A percentile compares a stretch with the other conserved stretches of the same genome.
phyloP scores from a whole-genome alignment of 23 tunicate genomes.

The Styela clava region DNA sequence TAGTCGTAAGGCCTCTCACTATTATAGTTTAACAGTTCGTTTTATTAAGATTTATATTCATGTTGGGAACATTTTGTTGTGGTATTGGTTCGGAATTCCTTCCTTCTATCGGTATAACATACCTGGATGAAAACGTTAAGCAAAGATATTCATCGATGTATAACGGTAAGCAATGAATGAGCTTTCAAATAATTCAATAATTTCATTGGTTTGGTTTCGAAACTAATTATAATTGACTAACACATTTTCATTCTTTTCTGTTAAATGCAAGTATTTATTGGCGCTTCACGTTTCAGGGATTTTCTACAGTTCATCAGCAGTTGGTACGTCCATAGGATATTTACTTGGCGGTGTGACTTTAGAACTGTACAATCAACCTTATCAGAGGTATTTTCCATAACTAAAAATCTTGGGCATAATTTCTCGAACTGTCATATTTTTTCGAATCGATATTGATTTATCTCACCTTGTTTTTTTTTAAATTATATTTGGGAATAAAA shows the following conservation, averaged over 20 bases:
- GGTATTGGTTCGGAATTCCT: background rate
- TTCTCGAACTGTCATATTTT: no score
- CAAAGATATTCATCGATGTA: conserved; percentile 5
- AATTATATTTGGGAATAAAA: no score
- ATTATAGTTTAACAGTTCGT: background rate
- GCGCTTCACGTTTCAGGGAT: conserved; percentile 30
- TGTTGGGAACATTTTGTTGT: background rate
- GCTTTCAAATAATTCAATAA: no score
- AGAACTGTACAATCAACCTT: conserved; percentile 17
- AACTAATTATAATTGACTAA: no score
- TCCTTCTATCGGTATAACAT: background rate
- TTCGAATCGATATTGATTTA: no score
- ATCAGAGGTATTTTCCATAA: no score
- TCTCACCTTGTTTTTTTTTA: no score
- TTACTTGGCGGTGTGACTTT: conserved; percentile 44
- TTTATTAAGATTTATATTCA: background rate
- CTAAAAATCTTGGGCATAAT: no score
- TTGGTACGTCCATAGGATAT: conserved; percentile 56
- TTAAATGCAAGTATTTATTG: background rate
- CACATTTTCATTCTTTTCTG: no score
- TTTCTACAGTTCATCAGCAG: conserved; percentile 27
- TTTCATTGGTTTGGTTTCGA: no score
- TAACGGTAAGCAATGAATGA: background rate
- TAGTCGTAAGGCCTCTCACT: no score
- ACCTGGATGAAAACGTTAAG: conserved; percentile 13